Evolutionary conservation across 2,113 vertebrate species (phyloP).

Genomic region (Phrynosoma platyrhinos): DNA sequence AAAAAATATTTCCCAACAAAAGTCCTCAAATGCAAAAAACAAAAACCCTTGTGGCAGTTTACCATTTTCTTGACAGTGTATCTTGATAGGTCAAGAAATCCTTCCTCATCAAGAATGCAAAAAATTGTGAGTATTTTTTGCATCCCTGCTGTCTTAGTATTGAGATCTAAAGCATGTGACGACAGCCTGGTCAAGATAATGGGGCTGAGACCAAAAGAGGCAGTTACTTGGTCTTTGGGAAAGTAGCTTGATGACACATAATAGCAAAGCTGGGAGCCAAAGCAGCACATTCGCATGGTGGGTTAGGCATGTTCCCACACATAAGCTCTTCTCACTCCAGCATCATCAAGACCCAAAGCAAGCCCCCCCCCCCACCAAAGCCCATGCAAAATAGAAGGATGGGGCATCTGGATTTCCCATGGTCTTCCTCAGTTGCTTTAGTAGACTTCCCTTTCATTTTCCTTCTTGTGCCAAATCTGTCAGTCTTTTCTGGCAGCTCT

Average conservation of each 20-base stretch:
- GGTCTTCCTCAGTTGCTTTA: not conserved
- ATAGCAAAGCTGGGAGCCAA: constrained; percentile 65
- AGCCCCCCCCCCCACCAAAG: fast-evolving
- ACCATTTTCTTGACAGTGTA: too few relatives aligned
- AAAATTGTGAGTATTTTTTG: too few relatives aligned
- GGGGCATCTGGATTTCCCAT: not conserved
- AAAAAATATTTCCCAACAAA: too few relatives aligned
- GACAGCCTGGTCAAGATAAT: not conserved
- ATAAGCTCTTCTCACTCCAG: constrained; percentile 18
- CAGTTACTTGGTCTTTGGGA: constrained; percentile 9
- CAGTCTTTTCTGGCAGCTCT: not conserved
- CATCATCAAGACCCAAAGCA: constrained; percentile 8
- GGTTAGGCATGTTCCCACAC: constrained; percentile 1
- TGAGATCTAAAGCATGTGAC: not conserved
- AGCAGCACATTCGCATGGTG: constrained; percentile 42
- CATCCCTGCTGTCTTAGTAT: not conserved
- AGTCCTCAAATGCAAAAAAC: too few relatives aligned
- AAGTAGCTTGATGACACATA: constrained; percentile 36
- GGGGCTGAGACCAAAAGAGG: not conserved
- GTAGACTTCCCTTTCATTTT: not conserved
- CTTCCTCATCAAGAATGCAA: too few relatives aligned
- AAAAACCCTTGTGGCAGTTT: too few relatives aligned
- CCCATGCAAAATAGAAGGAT: constrained; percentile 29
- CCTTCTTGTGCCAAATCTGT: constrained; percentile 22
- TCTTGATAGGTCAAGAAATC: too few relatives aligned